Evolutionary conservation across 2,797 vertebrate species (phyloP), one percentile per base, ranked within the genome.

Genomic region (Apogon talboti): DNA sequence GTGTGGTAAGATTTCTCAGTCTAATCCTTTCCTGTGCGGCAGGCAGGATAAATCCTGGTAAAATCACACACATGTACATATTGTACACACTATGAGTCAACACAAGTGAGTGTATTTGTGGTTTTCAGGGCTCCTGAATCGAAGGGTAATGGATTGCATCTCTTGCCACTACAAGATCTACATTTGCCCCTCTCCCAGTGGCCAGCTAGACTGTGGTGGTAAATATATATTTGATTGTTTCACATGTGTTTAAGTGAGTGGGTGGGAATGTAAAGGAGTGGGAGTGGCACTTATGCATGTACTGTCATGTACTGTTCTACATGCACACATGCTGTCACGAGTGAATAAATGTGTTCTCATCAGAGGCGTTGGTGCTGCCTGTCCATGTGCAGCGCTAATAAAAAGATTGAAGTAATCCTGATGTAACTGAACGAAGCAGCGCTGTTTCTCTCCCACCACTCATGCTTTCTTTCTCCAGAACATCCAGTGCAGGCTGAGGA

Each of bases 81-180:
- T 21, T 33, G 30, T 16, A 46, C 51, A 21, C 18, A 47, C 33
- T 47, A 15, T 59, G 11, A 11, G 41, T 74, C 52, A 61, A 61
- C 56, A 51, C 51, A 35, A 64, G 45, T 55, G 46, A 55, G 18
- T 74, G 18, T 41, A 3, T 60, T 70, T 62, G 7, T 75, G 52
- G 11, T 56, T 81, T 58, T 76, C 75, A 94, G 92, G 92, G 37
- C 51, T 91, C 74, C 77, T 94, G 33, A 79, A 79, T 54, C 90
- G 91, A 74, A 89, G 86, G 74, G 84, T 94, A 47, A 83, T 93
- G 74, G 87, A 93, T 56, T 94, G 92, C 62, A 10, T 69, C 42
- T 72, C 91, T 38, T 95, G 93, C 59, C 81, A 37, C 11, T 91
- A 91, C 75, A 87, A 76, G 62, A 68, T 66, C 9, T 76, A 87